A percentile compares a stretch with the other conserved stretches of the same genome.
These are phyloP conservation scores for Amphimedon queenslandica DNA, from an alignment of 37 sponge, comb jelly and placozoan species.

Conservation along the genomic window DNA sequence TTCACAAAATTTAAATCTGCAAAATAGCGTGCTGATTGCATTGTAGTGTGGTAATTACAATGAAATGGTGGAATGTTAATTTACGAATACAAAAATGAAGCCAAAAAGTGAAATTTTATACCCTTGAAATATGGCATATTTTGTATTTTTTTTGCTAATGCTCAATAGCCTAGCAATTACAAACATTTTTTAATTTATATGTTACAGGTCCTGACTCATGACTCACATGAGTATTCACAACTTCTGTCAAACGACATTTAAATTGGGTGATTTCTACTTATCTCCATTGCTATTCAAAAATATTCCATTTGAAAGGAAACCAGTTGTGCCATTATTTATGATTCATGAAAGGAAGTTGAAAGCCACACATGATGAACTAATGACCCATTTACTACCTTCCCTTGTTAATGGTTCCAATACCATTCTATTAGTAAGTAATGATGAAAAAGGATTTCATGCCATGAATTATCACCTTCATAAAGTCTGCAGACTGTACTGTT, in stretches of 20 bases:
- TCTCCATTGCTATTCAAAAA: slow-evolving; percentile 27
- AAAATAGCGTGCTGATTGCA: no score
- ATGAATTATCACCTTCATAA: neutral
- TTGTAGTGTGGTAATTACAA: no score
- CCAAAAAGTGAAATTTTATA: no score
- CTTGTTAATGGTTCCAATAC: neutral
- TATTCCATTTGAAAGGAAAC: slow-evolving; percentile 18
- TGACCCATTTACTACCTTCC: neutral
- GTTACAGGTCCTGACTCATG: no score
- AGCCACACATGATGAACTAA: slow-evolving; percentile 9
- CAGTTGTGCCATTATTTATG: slow-evolving; percentile 12
- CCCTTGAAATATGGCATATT: no score
- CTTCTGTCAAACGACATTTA: slow-evolving; percentile 23
- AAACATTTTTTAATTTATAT: no score
- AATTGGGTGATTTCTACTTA: slow-evolving; percentile 47
- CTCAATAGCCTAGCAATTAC: no score
- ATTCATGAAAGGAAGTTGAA: slow-evolving; percentile 32
- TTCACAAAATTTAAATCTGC: no score
- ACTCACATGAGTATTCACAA: slow-evolving; percentile 9
- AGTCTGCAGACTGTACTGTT: slow-evolving; percentile 19
- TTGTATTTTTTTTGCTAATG: no score
- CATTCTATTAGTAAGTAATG: slow-evolving; percentile 23
- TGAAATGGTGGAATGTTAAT: no score
- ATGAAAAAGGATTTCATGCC: slow-evolving; percentile 20
- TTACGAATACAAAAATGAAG: no score